Percentiles rank a stretch among this genome's conserved stretches.
Evolutionary conservation across 1,140 invertebrate genomes (phyloP).

Genomic region (Platyscapa corneri): DNA sequence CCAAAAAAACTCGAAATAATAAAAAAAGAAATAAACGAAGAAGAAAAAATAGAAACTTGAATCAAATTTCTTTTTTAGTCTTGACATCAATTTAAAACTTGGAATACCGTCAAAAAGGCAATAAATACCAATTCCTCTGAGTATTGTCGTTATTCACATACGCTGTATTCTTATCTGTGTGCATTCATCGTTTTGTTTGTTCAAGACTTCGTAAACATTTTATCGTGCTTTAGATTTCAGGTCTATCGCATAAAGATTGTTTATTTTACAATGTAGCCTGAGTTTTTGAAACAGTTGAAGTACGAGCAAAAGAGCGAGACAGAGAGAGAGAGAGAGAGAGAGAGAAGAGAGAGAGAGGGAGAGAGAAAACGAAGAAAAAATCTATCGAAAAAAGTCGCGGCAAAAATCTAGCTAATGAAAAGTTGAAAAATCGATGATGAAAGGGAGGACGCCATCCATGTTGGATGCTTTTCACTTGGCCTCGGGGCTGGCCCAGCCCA

Average conservation of each 20-base stretch:
- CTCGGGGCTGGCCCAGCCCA: background rate
- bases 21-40: background rate
- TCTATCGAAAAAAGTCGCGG: too few species aligned
- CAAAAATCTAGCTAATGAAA: background rate
- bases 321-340: background rate
- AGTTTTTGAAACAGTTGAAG: background rate
- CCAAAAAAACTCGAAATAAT: too few species aligned
- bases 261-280: background rate
- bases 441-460: background rate
- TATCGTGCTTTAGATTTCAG: constrained; percentile 21
- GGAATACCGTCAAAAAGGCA: background rate
- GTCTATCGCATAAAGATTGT: constrained; percentile 12
- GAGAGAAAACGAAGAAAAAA: background rate
- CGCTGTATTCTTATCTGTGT: background rate
- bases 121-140: background rate
- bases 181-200: constrained; percentile 4
- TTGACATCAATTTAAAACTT: background rate
- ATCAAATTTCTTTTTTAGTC: background rate
- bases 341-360: background rate
- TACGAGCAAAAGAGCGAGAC: too few species aligned
- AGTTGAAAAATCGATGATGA: background rate
- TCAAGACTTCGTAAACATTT: constrained; percentile 13
- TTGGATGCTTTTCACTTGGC: background rate
- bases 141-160: background rate
- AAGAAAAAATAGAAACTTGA: background rate